These are phyloP conservation scores for Dendronephthya gigantea DNA, from an alignment of 64 coral and sea anemone genomes.

Conservation along the genomic window DNA sequence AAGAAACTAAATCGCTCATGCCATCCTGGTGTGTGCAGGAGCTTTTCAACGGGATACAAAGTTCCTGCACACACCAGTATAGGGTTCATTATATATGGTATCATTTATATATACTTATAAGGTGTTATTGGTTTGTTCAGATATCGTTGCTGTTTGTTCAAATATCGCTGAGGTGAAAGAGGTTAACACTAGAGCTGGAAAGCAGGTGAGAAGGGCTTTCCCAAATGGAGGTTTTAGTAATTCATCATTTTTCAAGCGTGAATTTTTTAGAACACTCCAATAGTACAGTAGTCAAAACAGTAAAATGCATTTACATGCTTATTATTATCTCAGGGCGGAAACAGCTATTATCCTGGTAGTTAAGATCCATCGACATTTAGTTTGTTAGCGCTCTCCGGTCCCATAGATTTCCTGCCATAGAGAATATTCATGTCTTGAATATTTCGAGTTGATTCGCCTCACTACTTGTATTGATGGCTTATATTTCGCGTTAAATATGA, in stretches of 20 bases:
- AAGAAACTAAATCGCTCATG: too few species aligned
- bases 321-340: too few species aligned
- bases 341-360: too few species aligned
- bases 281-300: background rate
- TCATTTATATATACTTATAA: background rate
- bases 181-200: slow-evolving; percentile 63
- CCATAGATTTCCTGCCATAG: too few species aligned
- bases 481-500: too few species aligned
- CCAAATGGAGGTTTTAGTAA: background rate
- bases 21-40: too few species aligned
- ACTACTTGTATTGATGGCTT: too few species aligned
- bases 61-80: too few species aligned
- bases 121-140: slow-evolving; percentile 21
- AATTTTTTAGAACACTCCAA: background rate
- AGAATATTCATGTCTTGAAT: background rate
- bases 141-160: slow-evolving; percentile 55
- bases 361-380: too few species aligned
- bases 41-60: too few species aligned
- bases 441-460: background rate
- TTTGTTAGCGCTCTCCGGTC: background rate
- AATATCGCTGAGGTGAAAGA: slow-evolving; percentile 56
- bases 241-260: background rate
- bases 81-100: too few species aligned
- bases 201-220: slow-evolving; percentile 43
- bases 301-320: too few species aligned